Conservation (phyloP, 2,797 vertebrate species). For the Onychomys arenicola region DNA sequence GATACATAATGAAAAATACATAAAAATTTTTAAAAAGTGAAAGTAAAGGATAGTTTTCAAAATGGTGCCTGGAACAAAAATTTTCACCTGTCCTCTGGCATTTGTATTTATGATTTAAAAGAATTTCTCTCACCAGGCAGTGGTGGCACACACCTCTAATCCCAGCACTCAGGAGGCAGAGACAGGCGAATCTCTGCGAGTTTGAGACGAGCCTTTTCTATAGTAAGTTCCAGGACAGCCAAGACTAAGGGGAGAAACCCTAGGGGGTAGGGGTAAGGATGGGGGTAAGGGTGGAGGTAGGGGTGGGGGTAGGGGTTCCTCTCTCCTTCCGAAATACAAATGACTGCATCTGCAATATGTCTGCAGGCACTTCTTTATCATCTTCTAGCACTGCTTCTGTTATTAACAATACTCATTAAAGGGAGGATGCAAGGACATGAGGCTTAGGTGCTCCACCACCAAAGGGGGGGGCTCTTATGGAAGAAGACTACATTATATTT, state of each 20-base stretch:
- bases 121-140: not conserved
- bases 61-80: slow-evolving; percentile 28
- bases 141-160: not conserved
- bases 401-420: not conserved
- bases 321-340: not conserved
- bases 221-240: not conserved
- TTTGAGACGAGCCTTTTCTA: not conserved
- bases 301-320: rapidly evolving
- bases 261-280: too few species aligned
- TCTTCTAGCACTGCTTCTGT: slow-evolving; percentile 16
- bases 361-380: not conserved
- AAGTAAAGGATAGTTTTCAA: not conserved
- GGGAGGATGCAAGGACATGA: not conserved
- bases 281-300: rapidly evolving
- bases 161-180: not conserved
- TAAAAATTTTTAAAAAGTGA: not conserved
- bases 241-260: not conserved
- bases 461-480: not conserved
- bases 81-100: not conserved
- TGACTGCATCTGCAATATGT: not conserved
- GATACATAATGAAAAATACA: not conserved
- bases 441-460: not conserved
- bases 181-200: not conserved
- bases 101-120: slow-evolving; percentile 11
- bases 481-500: not conserved